Conservation (phyloP, 2,888 invertebrate species). For the Shargacucullia verbasci region DNA sequence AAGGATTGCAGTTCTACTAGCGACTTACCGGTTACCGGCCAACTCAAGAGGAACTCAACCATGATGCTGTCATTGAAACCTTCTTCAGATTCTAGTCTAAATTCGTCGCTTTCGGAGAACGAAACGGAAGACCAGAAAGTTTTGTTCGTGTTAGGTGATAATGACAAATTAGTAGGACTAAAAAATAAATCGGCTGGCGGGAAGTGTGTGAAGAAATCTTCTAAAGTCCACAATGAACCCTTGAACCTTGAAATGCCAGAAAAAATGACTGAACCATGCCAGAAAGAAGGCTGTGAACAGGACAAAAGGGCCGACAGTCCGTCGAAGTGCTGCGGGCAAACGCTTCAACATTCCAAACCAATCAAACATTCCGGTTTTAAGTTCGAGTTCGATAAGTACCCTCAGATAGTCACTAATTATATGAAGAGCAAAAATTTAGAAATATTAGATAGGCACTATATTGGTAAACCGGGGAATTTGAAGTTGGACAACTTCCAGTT, state of each 20-base stretch:
- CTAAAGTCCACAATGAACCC: slow-evolving; percentile 71
- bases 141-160: slow-evolving; percentile 92
- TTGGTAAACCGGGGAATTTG: slow-evolving; percentile 88
- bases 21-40: slow-evolving; percentile 62
- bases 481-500: slow-evolving; percentile 87
- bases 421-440: slow-evolving; percentile 93
- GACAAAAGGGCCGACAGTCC: slow-evolving; percentile 72
- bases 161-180: slow-evolving; percentile 91
- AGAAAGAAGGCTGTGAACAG: slow-evolving; percentile 65
- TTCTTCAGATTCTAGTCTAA: slow-evolving; percentile 77
- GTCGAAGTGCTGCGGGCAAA: slow-evolving; percentile 84
- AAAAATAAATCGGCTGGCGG: slow-evolving; percentile 87
- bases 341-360: slow-evolving; percentile 89
- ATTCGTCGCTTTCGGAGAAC: slow-evolving; percentile 72
- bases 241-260: slow-evolving; percentile 58
- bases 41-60: slow-evolving; percentile 74
- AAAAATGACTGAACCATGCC: slow-evolving; percentile 61
- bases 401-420: slow-evolving; percentile 92
- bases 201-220: slow-evolving; percentile 81
- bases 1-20: slow-evolving; percentile 60
- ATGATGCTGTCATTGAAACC: slow-evolving; percentile 71
- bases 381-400: slow-evolving; percentile 93
- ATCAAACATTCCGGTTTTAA: slow-evolving; percentile 92
- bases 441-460: slow-evolving; percentile 89
- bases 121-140: slow-evolving; percentile 84